A percentile compares a stretch with the other conserved stretches of the same genome.
Evolutionary conservation across 2,888 invertebrate species (phyloP).

Genomic region (Spisula solida): DNA sequence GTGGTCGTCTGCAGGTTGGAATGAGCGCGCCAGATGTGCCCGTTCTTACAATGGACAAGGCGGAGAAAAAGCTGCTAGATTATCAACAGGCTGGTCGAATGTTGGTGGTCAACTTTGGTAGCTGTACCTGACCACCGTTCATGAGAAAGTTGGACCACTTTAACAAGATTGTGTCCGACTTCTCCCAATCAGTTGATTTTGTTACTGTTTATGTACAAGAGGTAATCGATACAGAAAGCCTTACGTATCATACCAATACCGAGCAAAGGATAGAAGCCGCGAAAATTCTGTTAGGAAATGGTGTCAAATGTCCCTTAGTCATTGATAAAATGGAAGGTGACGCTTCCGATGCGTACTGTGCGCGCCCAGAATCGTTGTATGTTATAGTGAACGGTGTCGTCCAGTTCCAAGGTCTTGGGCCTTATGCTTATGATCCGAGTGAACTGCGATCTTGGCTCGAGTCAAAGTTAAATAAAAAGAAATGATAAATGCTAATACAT

Average conservation of each 20-base stretch:
- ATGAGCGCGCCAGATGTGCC: slow-evolving; percentile 62
- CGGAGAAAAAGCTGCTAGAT: slow-evolving; percentile 55
- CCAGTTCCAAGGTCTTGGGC: slow-evolving; percentile 71
- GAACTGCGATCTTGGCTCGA: slow-evolving; percentile 27
- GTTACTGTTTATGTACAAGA: slow-evolving; percentile 82
- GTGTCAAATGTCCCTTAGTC: slow-evolving; percentile 71
- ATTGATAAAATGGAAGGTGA: slow-evolving; percentile 78
- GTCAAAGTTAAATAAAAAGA: slow-evolving; percentile 22
- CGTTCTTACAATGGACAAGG: slow-evolving; percentile 52
- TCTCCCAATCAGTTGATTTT: slow-evolving; percentile 77
- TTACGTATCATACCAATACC: slow-evolving; percentile 71
- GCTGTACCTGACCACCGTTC: slow-evolving; percentile 85
- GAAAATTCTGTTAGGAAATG: slow-evolving; percentile 47
- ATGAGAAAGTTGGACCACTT: slow-evolving; percentile 80
- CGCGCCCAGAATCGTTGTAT: slow-evolving; percentile 79
- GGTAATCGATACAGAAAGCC: slow-evolving; percentile 79
- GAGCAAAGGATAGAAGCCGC: slow-evolving; percentile 78
- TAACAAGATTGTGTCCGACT: slow-evolving; percentile 74
- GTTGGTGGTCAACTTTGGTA: slow-evolving; percentile 84
- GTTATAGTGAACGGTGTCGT: slow-evolving; percentile 74
- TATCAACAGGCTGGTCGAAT: slow-evolving; percentile 73
- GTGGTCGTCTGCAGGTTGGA: slow-evolving; percentile 46
- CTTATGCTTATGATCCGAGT: slow-evolving; percentile 43
- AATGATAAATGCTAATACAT: slow-evolving; percentile 8
- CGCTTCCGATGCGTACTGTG: slow-evolving; percentile 75